Conservation (phyloP, 2,797 vertebrate genomes). For the Parauchenoglanis ngamensis region DNA sequence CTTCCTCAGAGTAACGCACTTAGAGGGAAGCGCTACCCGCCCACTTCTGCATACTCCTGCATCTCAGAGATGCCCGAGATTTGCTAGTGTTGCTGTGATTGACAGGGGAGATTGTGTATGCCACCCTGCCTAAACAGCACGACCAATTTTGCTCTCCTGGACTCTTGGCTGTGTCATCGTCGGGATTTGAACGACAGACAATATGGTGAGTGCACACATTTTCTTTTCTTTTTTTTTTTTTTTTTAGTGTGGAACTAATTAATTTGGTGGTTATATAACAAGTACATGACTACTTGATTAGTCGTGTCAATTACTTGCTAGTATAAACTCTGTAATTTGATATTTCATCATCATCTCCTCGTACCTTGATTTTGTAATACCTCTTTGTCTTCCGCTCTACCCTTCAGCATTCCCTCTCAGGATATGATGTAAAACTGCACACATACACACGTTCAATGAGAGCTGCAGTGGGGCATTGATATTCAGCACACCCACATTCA, state of each 20-base stretch:
- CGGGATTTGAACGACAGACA: too few species aligned
- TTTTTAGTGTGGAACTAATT: too few species aligned
- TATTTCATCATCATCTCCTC: slow-evolving; percentile 22
- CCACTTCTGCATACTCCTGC: background rate
- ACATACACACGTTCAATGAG: slow-evolving; percentile 25
- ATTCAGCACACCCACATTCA: slow-evolving; percentile 53
- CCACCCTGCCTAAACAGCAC: background rate
- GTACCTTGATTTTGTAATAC: slow-evolving; percentile 46
- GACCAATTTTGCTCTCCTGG: background rate
- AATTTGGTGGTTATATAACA: background rate
- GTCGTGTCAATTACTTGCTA: background rate
- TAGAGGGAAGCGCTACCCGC: background rate
- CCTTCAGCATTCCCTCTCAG: slow-evolving; percentile 66
- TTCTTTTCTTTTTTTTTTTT: too few species aligned
- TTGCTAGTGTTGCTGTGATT: background rate
- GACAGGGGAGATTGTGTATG: background rate
- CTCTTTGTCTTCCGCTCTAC: slow-evolving; percentile 38
- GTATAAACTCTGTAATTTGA: background rate
- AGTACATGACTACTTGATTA: background rate
- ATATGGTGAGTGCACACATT: background rate
- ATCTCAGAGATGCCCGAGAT: background rate
- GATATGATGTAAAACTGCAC: slow-evolving; percentile 70
- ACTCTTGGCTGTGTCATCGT: too few species aligned
- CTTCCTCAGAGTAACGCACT: background rate
- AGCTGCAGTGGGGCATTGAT: slow-evolving; percentile 46